phyloP scores from a whole-genome alignment of 2,888 invertebrate genomes.

The Aspidapion aeneum region DNA sequence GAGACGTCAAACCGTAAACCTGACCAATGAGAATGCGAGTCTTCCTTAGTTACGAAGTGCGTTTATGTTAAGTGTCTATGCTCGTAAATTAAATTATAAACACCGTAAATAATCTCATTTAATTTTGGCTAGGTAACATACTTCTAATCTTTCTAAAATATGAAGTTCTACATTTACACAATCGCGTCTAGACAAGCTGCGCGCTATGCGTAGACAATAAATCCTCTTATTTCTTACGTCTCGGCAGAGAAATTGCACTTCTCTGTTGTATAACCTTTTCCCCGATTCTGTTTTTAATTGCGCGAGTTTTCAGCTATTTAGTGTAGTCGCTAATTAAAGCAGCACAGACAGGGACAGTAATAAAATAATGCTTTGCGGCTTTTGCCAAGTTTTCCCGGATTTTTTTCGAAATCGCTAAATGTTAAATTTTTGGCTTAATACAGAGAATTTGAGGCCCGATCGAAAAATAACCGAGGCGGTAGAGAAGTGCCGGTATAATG shows the following conservation, averaged over 20 bases:
- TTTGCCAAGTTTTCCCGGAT: conserved; percentile 34
- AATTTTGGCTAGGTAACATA: no score
- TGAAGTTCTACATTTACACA: not conserved
- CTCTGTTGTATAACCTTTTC: conserved; percentile 22
- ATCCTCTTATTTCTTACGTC: not conserved
- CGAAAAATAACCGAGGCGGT: conserved; percentile 23
- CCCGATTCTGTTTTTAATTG: conserved; percentile 26
- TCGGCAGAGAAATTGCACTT: not conserved
- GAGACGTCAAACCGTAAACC: no score
- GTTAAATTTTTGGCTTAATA: conserved; percentile 48
- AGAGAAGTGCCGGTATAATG: not conserved
- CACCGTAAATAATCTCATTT: no score
- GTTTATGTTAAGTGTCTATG: no score
- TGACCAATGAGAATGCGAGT: no score
- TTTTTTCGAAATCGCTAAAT: conserved; percentile 46
- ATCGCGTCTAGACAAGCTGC: not conserved
- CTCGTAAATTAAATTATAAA: no score
- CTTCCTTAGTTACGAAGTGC: no score
- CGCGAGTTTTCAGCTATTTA: conserved; percentile 24
- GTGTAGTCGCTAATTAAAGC: not conserved
- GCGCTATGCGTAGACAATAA: not conserved
- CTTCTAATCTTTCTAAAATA: not conserved
- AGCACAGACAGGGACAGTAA: not conserved
- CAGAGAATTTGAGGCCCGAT: conserved; percentile 29
- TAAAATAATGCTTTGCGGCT: conserved; percentile 4